These are phyloP conservation scores for Epizoanthus stellaris DNA, from an alignment of 92 coral and sea anemone species.

Conservation along the genomic window DNA sequence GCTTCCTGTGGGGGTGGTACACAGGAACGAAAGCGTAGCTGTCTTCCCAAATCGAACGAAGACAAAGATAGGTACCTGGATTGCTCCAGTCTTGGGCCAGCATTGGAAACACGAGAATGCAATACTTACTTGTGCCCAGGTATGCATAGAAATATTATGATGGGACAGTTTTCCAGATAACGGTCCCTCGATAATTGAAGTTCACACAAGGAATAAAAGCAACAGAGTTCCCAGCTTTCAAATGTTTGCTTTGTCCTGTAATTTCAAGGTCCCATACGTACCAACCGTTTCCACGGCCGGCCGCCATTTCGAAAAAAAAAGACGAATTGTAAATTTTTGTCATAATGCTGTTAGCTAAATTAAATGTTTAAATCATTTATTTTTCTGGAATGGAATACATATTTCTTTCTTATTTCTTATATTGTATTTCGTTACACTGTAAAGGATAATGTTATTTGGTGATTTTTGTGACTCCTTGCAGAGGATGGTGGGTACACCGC, in stretches of 20 bases:
- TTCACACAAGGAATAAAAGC: too few relatives aligned
- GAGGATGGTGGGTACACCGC: constrained; percentile 85
- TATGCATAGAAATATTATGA: constrained; percentile 28
- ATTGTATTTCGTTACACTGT: background rate
- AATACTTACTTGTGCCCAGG: constrained; percentile 87
- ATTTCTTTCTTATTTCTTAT: background rate
- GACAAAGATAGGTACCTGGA: constrained; percentile 78
- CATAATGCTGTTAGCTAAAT: too few relatives aligned
- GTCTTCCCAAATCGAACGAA: constrained; percentile 74
- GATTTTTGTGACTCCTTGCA: constrained; percentile 16
- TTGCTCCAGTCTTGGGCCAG: constrained; percentile 87
- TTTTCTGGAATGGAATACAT: too few relatives aligned
- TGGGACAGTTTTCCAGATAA: background rate
- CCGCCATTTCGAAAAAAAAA: too few relatives aligned
- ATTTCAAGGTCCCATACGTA: too few relatives aligned
- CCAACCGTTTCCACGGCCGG: too few relatives aligned
- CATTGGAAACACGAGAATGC: constrained; percentile 88
- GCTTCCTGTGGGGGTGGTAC: constrained; percentile 98
- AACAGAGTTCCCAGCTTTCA: too few relatives aligned
- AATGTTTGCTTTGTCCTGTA: too few relatives aligned
- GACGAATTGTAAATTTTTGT: too few relatives aligned
- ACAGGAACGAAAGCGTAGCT: constrained; percentile 84
- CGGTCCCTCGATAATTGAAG: too few relatives aligned
- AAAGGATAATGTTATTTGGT: background rate
- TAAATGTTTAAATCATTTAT: too few relatives aligned